A percentile compares a stretch with the other conserved stretches of the same genome.
Evolutionary conservation across 2,797 vertebrate genomes (phyloP).

Genomic region (Cetoscarus ocellatus): DNA sequence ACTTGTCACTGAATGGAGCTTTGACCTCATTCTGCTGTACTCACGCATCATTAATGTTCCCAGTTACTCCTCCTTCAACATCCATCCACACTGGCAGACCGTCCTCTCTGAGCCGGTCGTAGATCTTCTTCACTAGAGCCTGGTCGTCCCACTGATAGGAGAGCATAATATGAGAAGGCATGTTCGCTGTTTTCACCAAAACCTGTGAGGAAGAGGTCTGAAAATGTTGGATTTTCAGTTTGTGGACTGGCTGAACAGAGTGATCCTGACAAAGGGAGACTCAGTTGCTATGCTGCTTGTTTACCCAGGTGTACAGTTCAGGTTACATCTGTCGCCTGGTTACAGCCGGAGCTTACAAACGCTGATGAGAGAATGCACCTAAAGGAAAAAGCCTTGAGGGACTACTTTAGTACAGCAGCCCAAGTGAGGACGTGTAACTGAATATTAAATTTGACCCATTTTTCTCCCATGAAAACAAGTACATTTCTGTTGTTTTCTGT

Average conservation of each 20-base stretch:
- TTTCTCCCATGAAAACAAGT: too few species aligned
- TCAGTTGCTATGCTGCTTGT: conserved; percentile 29
- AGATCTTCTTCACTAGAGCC: conserved; percentile 67
- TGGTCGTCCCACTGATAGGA: conserved; percentile 77
- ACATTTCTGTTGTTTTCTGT: background rate
- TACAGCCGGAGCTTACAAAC: conserved; percentile 13
- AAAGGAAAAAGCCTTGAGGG: background rate
- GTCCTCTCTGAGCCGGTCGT: conserved; percentile 57
- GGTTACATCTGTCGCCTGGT: conserved; percentile 63
- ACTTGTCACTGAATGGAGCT: background rate
- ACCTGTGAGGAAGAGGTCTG: background rate
- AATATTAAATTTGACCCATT: too few species aligned
- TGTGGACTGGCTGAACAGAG: conserved; percentile 4
- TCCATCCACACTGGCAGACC: conserved; percentile 77
- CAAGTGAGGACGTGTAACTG: too few species aligned
- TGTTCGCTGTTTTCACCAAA: conserved; percentile 7
- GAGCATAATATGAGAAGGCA: conserved; percentile 69
- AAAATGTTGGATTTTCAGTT: background rate
- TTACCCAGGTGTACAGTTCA: conserved; percentile 42
- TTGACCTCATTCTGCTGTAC: conserved; percentile 5
- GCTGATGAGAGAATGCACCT: conserved; percentile 16
- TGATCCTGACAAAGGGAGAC: conserved; percentile 14
- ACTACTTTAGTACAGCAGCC: background rate
- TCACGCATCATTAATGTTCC: conserved; percentile 73
- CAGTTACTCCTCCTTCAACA: conserved; percentile 70